Conservation (phyloP, 1,140 invertebrate genomes). For the Matsumurasca onukii region DNA sequence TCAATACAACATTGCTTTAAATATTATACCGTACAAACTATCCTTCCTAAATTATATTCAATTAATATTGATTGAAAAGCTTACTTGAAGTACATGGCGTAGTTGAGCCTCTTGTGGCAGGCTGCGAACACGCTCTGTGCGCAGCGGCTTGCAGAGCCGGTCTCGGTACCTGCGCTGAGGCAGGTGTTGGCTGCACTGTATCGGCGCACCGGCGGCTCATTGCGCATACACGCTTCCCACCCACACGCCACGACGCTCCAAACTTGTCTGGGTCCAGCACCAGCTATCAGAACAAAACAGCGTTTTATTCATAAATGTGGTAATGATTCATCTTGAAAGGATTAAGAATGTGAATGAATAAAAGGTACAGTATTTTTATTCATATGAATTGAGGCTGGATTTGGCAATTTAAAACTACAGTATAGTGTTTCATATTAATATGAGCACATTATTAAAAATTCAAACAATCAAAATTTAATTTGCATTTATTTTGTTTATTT, state of each 20-base stretch:
- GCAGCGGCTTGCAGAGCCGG: slow-evolving; percentile 42
- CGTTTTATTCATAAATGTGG: not conserved
- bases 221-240: slow-evolving; percentile 69
- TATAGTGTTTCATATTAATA: no score
- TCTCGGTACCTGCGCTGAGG: slow-evolving; percentile 40
- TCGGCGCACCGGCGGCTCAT: slow-evolving; percentile 48
- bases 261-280: slow-evolving; percentile 66
- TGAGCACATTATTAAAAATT: no score
- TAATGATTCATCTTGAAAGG: not conserved
- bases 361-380: no score
- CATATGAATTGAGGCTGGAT: no score
- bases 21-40: no score
- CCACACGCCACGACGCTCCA: slow-evolving; percentile 83
- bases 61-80: no score
- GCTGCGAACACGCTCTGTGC: slow-evolving; percentile 59
- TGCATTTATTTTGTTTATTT: no score
- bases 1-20: no score
- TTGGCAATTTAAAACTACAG: no score
- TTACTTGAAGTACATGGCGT: slow-evolving; percentile 72
- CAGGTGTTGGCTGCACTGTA: slow-evolving; percentile 40
- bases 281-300: slow-evolving; percentile 16
- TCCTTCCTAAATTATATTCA: no score
- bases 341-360: no score
- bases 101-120: slow-evolving; percentile 74
- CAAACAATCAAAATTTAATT: no score